Evolutionary conservation across 2,888 invertebrate genomes (phyloP), one percentile per base, ranked within the genome.

Genomic region (Lymantria monacha): DNA sequence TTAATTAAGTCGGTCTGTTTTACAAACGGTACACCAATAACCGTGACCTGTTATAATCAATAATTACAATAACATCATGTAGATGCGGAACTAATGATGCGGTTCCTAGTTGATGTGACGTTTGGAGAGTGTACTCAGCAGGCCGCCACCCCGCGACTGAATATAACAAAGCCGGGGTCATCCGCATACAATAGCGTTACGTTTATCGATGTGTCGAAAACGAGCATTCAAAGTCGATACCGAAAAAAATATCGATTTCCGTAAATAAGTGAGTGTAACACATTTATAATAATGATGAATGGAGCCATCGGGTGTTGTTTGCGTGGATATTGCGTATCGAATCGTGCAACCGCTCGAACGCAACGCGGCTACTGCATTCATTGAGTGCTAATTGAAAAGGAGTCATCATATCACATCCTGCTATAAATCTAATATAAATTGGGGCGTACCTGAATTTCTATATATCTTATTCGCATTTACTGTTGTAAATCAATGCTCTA

Each of bases 211-310:
- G 88, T 87, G 86, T 85, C 86, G 82, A 86, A 85, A 83, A 70
- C 75, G 69, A 69, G 76, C 75, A 88, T 91, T 87, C 85, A 88
- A 82, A 81, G 76, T 79, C 85, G 83, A 85, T 82, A 85, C 83
- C 84, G 85, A 90, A 91, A 90, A 91, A 91, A 90, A 91, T 88
- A 91, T 89, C 90, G 91, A 91, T 91, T 90, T 91, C 91, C 90
- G 90, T 91, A 90, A 91, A 90, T 91, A 91, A 91, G 89, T 80
- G 89, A 90, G 87, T 89, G 90, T 86, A 78, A 84, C 87, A 87
- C 90, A 90, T 90, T 90, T 87, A 89, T 90, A 89, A 90, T 90
- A 90, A 87, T 89, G 91, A 90, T 91, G 90, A 90, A 91, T 91
- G 87, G 87, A 74, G 71, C 74, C 80, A 83, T 84, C 83, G 84